A percentile compares a stretch with the other conserved stretches of the same genome.
Evolutionary conservation across 2,113 vertebrate species (phyloP).

Genomic region (Engystomops pustulosus): DNA sequence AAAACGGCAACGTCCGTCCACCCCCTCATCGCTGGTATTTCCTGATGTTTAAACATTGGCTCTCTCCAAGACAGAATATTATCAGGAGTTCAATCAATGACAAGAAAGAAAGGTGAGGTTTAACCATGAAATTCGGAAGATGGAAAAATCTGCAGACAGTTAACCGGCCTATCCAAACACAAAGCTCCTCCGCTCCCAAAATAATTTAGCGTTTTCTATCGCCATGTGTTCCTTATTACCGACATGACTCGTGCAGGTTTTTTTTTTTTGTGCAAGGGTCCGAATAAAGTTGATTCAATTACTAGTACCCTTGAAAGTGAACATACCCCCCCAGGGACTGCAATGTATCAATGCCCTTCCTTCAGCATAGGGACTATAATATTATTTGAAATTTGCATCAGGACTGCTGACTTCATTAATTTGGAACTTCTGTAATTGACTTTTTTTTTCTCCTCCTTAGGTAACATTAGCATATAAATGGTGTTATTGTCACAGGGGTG

Average conservation of each 20-base stretch:
- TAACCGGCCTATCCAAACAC: conserved; percentile 61
- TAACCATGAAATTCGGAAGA: conserved; percentile 38
- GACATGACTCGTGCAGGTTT: conserved; percentile 78
- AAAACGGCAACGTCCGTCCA: background rate
- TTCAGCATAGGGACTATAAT: conserved; percentile 64
- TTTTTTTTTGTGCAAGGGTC: conserved; percentile 64
- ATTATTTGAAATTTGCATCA: conserved; percentile 71
- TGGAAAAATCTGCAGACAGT: conserved; percentile 52
- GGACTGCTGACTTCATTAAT: conserved; percentile 81
- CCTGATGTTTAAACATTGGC: conserved; percentile 35
- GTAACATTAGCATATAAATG: conserved; percentile 93
- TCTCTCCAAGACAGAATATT: conserved; percentile 28
- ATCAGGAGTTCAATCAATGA: conserved; percentile 40
- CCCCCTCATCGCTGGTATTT: conserved; percentile 33
- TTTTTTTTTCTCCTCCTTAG: conserved; percentile 72
- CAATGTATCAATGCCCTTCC: conserved; percentile 71
- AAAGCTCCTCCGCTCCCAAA: conserved; percentile 73
- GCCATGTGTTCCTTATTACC: conserved; percentile 83
- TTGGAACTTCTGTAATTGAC: conserved; percentile 82
- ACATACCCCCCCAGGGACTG: conserved; percentile 76
- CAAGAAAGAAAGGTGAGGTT: conserved; percentile 33
- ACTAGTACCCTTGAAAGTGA: conserved; percentile 79
- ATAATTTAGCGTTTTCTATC: conserved; percentile 70
- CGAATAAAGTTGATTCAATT: conserved; percentile 89
- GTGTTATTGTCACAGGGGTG: conserved; percentile 77